A percentile compares a stretch with the other conserved stretches of the same genome.
phyloP scores from a whole-genome alignment of 2,888 invertebrate species.

The Reticulitermes lucifugus region DNA sequence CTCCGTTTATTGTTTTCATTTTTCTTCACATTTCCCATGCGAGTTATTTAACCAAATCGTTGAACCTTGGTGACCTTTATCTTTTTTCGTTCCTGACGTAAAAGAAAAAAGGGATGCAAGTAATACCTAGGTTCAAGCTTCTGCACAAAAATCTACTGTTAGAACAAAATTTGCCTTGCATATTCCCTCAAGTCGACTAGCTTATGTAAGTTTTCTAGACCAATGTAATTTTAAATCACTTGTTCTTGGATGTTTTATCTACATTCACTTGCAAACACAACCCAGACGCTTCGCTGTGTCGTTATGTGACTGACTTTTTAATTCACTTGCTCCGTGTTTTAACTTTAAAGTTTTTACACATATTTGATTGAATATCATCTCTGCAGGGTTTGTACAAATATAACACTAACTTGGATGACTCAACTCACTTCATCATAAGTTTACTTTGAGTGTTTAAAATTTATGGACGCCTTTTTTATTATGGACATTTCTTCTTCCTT shows the following conservation, averaged over 20 bases:
- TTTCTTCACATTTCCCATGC: conserved; percentile 38
- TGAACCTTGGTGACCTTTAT: conserved; percentile 21
- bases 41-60: conserved; percentile 38
- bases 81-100: not conserved
- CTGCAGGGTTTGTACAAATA: not conserved
- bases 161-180: conserved; percentile 26
- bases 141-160: conserved; percentile 29
- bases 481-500: too few species aligned
- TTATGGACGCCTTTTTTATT: too few species aligned
- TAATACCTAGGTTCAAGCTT: conserved; percentile 8
- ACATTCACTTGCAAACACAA: not conserved
- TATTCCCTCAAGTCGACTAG: conserved; percentile 10
- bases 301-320: not conserved
- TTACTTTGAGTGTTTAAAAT: not conserved
- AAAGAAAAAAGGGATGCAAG: conserved; percentile 27
- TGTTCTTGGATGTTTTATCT: not conserved
- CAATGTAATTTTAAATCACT: conserved; percentile 22
- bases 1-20: conserved; percentile 38
- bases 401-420: not conserved
- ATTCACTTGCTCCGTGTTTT: not conserved
- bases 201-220: conserved; percentile 20
- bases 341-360: not conserved
- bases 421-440: not conserved
- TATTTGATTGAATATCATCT: not conserved
- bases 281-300: not conserved